phyloP scores from a whole-genome alignment of 2,888 invertebrate species.

The Apamea anceps region DNA sequence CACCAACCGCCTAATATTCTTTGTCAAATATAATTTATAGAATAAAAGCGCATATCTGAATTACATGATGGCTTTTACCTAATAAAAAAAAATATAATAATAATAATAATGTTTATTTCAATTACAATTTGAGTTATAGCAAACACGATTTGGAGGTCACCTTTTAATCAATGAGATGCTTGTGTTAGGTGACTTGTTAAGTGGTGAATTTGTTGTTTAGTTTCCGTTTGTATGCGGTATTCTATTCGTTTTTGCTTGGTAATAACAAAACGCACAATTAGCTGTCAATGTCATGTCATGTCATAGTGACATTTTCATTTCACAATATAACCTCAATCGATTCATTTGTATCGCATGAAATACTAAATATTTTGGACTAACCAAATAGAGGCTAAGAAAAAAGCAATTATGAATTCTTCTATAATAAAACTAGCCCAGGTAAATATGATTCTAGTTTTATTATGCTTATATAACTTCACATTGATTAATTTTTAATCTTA shows the following conservation, averaged over 20 bases:
- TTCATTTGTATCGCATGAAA: slow-evolving; percentile 1
- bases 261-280: slow-evolving; percentile 33
- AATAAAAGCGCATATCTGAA: background rate
- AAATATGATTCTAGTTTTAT: slow-evolving; percentile 40
- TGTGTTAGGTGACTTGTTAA: no score
- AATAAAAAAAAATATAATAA: no score
- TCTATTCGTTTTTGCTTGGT: background rate
- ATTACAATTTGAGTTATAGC: no score
- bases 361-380: slow-evolving; percentile 15
- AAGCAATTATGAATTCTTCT: slow-evolving; percentile 74
- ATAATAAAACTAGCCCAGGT: slow-evolving; percentile 79
- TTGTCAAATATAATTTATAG: background rate
- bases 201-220: background rate
- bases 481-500: slow-evolving; percentile 29
- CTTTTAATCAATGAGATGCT: no score
- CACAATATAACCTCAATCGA: slow-evolving; percentile 46
- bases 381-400: background rate
- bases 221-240: background rate
- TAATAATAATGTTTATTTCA: no score
- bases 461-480: slow-evolving; percentile 1
- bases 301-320: slow-evolving; percentile 15
- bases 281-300: slow-evolving; percentile 41
- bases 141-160: no score
- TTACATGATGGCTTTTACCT: background rate
- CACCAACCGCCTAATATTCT: background rate